phyloP scores from a whole-genome alignment of 2,888 invertebrate species.

The Zeuzera pyrina region DNA sequence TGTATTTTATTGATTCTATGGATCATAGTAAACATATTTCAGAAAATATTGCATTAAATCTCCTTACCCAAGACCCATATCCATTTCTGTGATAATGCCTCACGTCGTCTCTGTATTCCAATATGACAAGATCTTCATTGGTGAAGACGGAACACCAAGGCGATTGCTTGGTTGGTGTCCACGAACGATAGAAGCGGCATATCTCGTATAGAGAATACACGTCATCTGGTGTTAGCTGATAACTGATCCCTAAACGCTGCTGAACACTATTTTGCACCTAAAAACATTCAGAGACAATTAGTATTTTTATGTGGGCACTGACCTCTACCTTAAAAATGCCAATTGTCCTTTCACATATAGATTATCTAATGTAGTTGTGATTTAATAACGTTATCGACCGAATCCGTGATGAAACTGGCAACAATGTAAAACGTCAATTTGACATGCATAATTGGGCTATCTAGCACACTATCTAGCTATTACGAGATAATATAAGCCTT shows the following conservation, averaged over 20 bases:
- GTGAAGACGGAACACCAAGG: slow-evolving; percentile 85
- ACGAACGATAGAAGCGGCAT: slow-evolving; percentile 85
- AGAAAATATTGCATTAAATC: no score
- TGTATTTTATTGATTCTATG: not conserved
- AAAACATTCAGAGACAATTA: slow-evolving; percentile 1
- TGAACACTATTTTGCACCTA: slow-evolving; percentile 61
- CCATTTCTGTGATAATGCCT: slow-evolving; percentile 77
- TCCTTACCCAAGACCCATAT: slow-evolving; percentile 48
- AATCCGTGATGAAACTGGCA: no score
- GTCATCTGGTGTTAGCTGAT: slow-evolving; percentile 37
- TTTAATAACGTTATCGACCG: no score
- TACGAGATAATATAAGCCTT: no score
- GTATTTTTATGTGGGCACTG: not conserved
- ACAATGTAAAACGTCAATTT: no score
- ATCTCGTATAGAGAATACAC: slow-evolving; percentile 80
- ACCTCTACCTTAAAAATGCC: no score
- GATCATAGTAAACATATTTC: no score
- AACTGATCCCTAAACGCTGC: slow-evolving; percentile 57
- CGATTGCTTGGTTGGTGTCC: slow-evolving; percentile 51
- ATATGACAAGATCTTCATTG: slow-evolving; percentile 75
- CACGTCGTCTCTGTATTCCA: slow-evolving; percentile 86
- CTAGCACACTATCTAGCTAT: no score
- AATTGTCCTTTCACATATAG: no score
- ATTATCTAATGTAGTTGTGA: no score
- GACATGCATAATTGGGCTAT: no score